These are phyloP conservation scores for Montipora foliosa DNA, from an alignment of 64 coral and sea anemone genomes.

Conservation along the genomic window DNA sequence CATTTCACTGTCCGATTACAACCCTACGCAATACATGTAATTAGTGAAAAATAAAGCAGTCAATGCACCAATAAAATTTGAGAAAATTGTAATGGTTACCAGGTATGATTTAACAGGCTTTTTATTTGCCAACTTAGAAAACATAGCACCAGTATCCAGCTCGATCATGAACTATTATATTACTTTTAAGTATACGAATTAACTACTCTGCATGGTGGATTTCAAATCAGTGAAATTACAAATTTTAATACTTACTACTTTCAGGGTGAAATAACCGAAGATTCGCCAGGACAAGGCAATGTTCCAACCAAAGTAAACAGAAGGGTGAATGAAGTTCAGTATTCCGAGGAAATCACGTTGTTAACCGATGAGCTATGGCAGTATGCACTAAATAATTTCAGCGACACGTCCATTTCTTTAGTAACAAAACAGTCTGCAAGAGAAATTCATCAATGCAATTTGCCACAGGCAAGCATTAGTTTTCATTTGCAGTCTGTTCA, in stretches of 20 bases:
- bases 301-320: slow-evolving; percentile 3
- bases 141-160: background rate
- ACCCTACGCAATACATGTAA: no score
- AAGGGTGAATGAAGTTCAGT: slow-evolving; percentile 9
- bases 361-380: background rate
- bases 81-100: no score
- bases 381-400: background rate
- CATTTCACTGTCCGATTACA: no score
- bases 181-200: background rate
- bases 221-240: background rate
- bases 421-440: slow-evolving; percentile 2
- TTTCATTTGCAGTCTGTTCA: slow-evolving; percentile 7
- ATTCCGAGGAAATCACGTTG: background rate
- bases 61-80: no score
- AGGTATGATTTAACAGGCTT: no score
- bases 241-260: background rate
- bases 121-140: background rate
- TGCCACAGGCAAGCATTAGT: background rate
- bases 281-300: slow-evolving; percentile 3
- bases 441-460: background rate
- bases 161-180: background rate
- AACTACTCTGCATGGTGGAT: background rate
- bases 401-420: background rate
- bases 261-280: background rate
- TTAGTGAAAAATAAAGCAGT: no score